A percentile compares a stretch with the other conserved stretches of the same genome.
Conservation (phyloP, 2,113 vertebrate genomes). For the Chamaetylas fuelleborni region DNA sequence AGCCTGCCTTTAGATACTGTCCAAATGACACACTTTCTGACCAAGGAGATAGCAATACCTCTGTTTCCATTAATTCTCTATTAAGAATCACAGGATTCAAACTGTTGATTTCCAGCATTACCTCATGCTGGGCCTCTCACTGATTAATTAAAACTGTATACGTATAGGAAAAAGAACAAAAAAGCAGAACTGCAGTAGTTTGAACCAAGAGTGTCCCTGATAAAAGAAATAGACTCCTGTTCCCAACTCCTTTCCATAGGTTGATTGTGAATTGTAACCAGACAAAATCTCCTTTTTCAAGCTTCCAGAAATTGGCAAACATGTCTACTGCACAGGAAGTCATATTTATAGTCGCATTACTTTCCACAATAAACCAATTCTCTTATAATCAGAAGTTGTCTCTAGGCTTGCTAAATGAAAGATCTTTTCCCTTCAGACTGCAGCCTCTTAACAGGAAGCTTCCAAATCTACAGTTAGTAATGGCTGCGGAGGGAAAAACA, state of each 20-base stretch:
- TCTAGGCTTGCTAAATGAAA: slow-evolving; percentile 17
- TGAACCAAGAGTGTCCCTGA: not conserved
- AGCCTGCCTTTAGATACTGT: not conserved
- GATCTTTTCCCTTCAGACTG: not conserved
- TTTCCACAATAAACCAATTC: slow-evolving; percentile 53
- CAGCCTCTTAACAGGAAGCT: not conserved
- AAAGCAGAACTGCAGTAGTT: not conserved
- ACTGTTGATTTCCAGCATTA: slow-evolving; percentile 26
- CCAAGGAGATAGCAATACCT: slow-evolving; percentile 25
- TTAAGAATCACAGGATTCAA: slow-evolving; percentile 27
- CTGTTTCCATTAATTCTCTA: not conserved
- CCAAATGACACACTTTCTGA: slow-evolving; percentile 8
- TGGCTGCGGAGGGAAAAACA: not conserved
- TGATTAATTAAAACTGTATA: slow-evolving; percentile 40
- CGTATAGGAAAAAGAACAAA: not conserved
- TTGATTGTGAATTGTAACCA: slow-evolving; percentile 63
- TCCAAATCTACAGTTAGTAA: not conserved
- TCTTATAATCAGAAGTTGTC: slow-evolving; percentile 6
- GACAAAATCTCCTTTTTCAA: slow-evolving; percentile 55
- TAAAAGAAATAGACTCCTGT: slow-evolving; percentile 34
- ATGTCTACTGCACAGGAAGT: slow-evolving; percentile 54
- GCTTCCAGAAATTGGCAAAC: slow-evolving; percentile 39
- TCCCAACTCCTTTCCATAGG: slow-evolving; percentile 24
- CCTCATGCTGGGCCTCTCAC: not conserved
- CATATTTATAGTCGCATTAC: slow-evolving; percentile 52